Evolutionary conservation across 2,797 vertebrate genomes (phyloP), one percentile per base, ranked within the genome.

Genomic region (Mormyrops attenuatus): DNA sequence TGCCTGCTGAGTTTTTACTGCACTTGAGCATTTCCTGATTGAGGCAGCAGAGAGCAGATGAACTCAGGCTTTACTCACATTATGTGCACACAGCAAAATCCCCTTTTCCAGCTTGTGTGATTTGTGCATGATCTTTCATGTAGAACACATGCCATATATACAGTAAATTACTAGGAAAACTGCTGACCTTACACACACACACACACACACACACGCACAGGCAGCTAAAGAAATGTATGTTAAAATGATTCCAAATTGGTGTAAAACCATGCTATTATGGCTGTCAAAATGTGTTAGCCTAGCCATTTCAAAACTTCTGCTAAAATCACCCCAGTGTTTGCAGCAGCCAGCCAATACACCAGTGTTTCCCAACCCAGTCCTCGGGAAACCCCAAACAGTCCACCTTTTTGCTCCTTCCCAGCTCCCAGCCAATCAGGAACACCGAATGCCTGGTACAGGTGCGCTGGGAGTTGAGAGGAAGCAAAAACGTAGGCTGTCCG

Each of bases 11-110:
- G 49, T 96, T 96, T 89, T 97, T 97, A 93, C 95, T 97, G 93
- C 96, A 98, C 91, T 97, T 97, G 20, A 97, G 93, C 96, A 97
- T 97, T 92, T 97, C 97, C 98, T 99, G 89, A 88, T 88, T 85
- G 92, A 26, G 6, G 38, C 63, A 26, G 55, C 87, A 66, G 41
- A 69, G 44, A 52, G 38, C 34, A 69, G 88, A 13, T 26, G 15
- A n/a, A 15, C 41, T 9, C 80, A 50, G 26, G 44, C 22, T 49
- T 50, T 50, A 47, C 17, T 49, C 85, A 47, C 50, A 52, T 86
- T 53, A 53, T 3, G 4, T 30, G n/a, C n/a, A 86, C 50, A 47
- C 49, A 53, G 15, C n/a, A 38, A 50, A 41, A 82, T 82, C 20
- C 77, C 17, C 7, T 41, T 17, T 44, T 41, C 15, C 38, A 7